A percentile compares a stretch with the other conserved stretches of the same genome.
These are phyloP conservation scores for Zosterops japonicus DNA, from an alignment of 2,113 vertebrate genomes.

Conservation along the genomic window DNA sequence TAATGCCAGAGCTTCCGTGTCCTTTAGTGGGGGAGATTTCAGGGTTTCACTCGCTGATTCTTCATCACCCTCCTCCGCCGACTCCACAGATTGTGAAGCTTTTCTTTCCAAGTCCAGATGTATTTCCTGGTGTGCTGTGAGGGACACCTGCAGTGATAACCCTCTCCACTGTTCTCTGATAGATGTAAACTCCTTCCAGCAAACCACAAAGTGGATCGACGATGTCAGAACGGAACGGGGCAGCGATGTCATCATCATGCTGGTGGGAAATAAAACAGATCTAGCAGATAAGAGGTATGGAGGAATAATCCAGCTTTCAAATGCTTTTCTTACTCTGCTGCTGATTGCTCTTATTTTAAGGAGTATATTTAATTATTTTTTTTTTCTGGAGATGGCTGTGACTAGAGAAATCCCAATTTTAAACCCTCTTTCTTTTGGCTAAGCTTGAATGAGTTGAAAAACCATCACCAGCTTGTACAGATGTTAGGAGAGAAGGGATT, in stretches of 20 bases:
- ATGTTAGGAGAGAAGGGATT: not conserved
- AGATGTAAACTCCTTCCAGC: constrained; percentile 99
- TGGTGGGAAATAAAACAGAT: constrained; percentile 99
- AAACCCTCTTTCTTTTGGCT: not conserved
- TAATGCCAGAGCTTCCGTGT: not conserved
- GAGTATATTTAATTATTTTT: fast-evolving
- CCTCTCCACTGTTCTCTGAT: constrained; percentile 58
- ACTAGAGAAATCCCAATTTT: not conserved
- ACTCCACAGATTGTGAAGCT: not conserved
- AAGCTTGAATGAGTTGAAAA: not conserved
- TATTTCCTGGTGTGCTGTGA: not conserved
- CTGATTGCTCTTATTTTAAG: not conserved
- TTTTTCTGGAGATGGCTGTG: not conserved
- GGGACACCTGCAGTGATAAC: constrained; percentile 18
- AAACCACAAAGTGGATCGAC: constrained; percentile 99
- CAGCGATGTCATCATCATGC: constrained; percentile 98
- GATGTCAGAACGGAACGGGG: constrained; percentile 98
- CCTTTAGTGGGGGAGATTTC: not conserved
- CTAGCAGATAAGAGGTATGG: constrained; percentile 97
- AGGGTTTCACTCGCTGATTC: not conserved
- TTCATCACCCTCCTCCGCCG: not conserved
- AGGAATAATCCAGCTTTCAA: not conserved
- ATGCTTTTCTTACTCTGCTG: not conserved
- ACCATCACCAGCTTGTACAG: not conserved
- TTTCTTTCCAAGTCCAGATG: not conserved